Percentiles rank a stretch among this genome's conserved stretches.
Conservation (phyloP, 2,113 vertebrate genomes). For the Pelecanoides urinatrix region DNA sequence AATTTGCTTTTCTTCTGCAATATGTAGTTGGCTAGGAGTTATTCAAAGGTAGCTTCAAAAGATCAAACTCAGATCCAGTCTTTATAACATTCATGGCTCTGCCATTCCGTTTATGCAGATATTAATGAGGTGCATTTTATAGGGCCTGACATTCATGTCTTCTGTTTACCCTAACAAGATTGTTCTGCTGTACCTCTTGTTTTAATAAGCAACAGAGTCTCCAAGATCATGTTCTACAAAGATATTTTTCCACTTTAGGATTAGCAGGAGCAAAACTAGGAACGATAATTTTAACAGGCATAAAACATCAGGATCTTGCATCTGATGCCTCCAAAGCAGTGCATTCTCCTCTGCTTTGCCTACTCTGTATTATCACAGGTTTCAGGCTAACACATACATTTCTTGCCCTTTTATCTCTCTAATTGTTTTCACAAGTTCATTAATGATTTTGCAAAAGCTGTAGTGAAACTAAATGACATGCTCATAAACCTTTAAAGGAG, state of each 20-base stretch:
- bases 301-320: neutral
- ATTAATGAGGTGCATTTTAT: constrained; percentile 28
- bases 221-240: neutral
- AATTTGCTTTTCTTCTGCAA: constrained; percentile 4
- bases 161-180: neutral
- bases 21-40: neutral
- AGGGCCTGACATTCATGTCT: neutral
- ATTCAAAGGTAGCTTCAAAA: constrained; percentile 23
- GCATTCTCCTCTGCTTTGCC: neutral
- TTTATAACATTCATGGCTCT: neutral
- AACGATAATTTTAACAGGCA: neutral
- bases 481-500: constrained; percentile 52
- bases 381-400: constrained; percentile 16
- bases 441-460: constrained; percentile 61
- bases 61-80: constrained; percentile 29
- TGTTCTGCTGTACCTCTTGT: constrained; percentile 1
- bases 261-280: neutral
- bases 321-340: constrained; percentile 25
- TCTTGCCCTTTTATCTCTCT: constrained; percentile 58
- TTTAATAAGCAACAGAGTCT: neutral
- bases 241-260: neutral
- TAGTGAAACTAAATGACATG: constrained; percentile 45
- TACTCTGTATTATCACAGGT: neutral
- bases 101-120: neutral
- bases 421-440: constrained; percentile 65